phyloP scores from a whole-genome alignment of 2,113 vertebrate genomes.

The Tringa solitaria region DNA sequence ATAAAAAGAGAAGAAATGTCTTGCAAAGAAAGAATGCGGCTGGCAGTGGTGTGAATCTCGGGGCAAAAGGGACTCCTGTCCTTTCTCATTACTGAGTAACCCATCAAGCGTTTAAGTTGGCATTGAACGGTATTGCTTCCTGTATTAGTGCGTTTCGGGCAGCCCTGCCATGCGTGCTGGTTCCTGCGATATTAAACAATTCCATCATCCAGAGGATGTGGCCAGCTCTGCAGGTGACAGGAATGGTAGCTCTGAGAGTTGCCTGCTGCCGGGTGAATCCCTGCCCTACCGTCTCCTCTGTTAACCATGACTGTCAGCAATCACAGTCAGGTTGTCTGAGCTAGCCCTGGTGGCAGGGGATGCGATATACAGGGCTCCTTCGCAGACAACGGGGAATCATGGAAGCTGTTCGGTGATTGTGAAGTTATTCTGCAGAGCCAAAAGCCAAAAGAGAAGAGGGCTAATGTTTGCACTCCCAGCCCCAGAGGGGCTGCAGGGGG shows the following conservation, averaged over 20 bases:
- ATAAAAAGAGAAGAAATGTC: neutral
- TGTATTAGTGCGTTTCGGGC: neutral
- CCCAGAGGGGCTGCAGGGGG: neutral
- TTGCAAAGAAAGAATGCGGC: neutral
- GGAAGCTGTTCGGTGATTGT: neutral
- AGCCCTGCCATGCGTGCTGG: neutral
- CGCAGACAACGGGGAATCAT: neutral
- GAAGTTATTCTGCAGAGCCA: neutral
- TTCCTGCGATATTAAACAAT: constrained; percentile 14
- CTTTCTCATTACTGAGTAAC: neutral
- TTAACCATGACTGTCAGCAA: neutral
- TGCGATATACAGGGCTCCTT: neutral
- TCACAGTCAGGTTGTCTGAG: neutral
- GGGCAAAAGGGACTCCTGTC: neutral
- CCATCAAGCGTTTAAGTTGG: neutral
- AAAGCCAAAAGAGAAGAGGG: neutral
- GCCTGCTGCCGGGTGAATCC: neutral
- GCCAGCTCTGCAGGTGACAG: neutral
- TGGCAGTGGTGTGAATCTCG: neutral
- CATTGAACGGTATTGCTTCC: neutral
- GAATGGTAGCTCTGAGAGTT: neutral
- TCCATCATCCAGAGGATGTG: constrained; percentile 21
- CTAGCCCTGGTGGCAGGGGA: neutral
- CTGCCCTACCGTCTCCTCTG: neutral
- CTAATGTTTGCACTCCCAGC: neutral